Evolutionary conservation across 2,113 vertebrate genomes (phyloP).

Genomic region (Chaetops frenatus): DNA sequence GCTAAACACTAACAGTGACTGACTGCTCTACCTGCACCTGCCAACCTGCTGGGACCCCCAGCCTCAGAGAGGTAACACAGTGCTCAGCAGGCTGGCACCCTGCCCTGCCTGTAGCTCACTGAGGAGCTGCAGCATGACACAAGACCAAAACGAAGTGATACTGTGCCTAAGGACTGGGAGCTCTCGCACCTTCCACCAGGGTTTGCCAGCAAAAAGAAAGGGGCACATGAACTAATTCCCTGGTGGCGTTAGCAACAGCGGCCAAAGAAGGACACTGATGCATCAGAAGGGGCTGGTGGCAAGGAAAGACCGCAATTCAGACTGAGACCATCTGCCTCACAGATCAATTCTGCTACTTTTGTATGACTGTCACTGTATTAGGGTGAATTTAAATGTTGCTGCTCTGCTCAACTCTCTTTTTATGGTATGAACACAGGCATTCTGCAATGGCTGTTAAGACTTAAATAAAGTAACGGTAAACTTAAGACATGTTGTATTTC

Average conservation of each 20-base stretch:
- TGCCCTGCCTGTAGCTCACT: accelerated
- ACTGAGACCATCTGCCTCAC: neutral
- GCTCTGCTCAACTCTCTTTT: neutral
- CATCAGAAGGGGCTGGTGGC: neutral
- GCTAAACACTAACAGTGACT: neutral
- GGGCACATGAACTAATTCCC: neutral
- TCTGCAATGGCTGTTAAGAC: neutral
- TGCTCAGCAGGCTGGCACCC: neutral
- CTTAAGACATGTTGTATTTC: neutral
- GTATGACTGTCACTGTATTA: neutral
- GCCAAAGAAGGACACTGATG: neutral
- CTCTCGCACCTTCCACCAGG: neutral
- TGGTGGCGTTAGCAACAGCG: neutral
- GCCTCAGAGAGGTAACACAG: neutral
- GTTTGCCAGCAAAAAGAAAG: neutral
- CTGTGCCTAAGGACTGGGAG: accelerated
- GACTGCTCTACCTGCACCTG: neutral
- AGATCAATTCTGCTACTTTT: neutral
- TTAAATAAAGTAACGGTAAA: neutral
- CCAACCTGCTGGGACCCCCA: neutral
- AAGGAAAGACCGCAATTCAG: neutral
- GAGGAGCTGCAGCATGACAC: neutral
- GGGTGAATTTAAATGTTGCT: neutral
- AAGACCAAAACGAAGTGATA: accelerated
- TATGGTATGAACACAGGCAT: neutral